Percentiles rank a stretch among this genome's conserved stretches.
Evolutionary conservation across 2,888 invertebrate species (phyloP).

Genomic region (Euclidia mi): DNA sequence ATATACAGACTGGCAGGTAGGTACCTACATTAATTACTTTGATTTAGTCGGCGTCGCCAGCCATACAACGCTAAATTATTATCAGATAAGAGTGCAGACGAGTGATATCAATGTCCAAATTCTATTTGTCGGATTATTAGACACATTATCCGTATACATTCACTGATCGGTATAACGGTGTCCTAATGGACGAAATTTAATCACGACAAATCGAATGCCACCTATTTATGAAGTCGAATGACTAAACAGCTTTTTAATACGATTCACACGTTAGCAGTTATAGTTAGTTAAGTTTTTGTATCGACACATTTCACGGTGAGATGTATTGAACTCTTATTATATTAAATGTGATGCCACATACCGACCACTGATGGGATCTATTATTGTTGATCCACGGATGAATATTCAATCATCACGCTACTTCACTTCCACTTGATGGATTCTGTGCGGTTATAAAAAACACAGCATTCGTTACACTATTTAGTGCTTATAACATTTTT

Average conservation of each 20-base stretch:
- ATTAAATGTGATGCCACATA: constrained; percentile 89
- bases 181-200: constrained; percentile 88
- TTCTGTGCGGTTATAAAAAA: constrained; percentile 73
- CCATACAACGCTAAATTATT: constrained; percentile 52
- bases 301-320: constrained; percentile 89
- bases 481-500: constrained; percentile 65
- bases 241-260: constrained; percentile 90
- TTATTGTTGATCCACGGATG: constrained; percentile 89
- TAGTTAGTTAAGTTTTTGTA: constrained; percentile 89
- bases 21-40: constrained; percentile 15
- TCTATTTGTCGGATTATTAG: constrained; percentile 83
- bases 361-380: constrained; percentile 87
- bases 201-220: constrained; percentile 90
- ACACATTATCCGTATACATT: constrained; percentile 80
- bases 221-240: constrained; percentile 89
- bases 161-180: constrained; percentile 82
- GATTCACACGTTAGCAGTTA: constrained; percentile 90
- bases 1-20: background rate
- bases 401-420: constrained; percentile 88
- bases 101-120: constrained; percentile 74
- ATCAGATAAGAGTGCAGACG: constrained; percentile 59
- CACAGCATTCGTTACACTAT: constrained; percentile 67
- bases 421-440: constrained; percentile 78
- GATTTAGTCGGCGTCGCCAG: constrained; percentile 12
- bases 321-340: constrained; percentile 89